Evolutionary conservation across 2,797 vertebrate genomes (phyloP), one percentile per base, ranked within the genome.

Genomic region (Eidolon dupreanum): DNA sequence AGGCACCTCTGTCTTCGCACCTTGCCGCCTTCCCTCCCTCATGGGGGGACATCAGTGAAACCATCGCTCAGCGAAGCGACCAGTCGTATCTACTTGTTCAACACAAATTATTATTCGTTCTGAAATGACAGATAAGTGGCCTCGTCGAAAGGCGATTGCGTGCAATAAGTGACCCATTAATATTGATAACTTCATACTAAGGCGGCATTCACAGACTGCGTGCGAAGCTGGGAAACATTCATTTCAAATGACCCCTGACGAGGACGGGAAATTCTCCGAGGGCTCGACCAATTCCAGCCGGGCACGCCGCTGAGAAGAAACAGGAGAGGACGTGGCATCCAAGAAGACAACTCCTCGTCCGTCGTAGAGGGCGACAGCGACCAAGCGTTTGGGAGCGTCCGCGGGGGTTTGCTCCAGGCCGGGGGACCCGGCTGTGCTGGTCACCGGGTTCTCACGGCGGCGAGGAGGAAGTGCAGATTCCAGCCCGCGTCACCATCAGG

Each of bases 41-140:
- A 8, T 4, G 59, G 94, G 79, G 86, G 38, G 70, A 26, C 65
- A 5, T 51, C 59, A 55, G 22, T 8, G 41, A 87, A 78, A 41
- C 17, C 51, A 75, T 38, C 22, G 33, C 55, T 87, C 51, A 63
- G 38, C 55, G 22, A 68, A 66, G 57, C 38, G 41, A 11, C 57
- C 24, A 17, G 16, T 38, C 22, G 6, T 73, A 24, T 31, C 51
- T 86, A 13, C 53, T 38, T 87, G 70, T 59, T 85, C 65, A 71
- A 43, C 33, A 28, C 70, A 49, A 93, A 86, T 81, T 65, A 70
- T 89, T 92, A 93, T 93, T 82, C 26, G 1, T 43, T 87, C 68
- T 65, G 36, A 71, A 53, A 73, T n/a, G 57, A 31, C 6, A 79
- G 79, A 51, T 59, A 57, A 73, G 61, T 87, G 68, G 36, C 24